Base-by-base conservation (phyloP, 2,113 vertebrate genomes). In the Myanophis thanlyinensis region DNA sequence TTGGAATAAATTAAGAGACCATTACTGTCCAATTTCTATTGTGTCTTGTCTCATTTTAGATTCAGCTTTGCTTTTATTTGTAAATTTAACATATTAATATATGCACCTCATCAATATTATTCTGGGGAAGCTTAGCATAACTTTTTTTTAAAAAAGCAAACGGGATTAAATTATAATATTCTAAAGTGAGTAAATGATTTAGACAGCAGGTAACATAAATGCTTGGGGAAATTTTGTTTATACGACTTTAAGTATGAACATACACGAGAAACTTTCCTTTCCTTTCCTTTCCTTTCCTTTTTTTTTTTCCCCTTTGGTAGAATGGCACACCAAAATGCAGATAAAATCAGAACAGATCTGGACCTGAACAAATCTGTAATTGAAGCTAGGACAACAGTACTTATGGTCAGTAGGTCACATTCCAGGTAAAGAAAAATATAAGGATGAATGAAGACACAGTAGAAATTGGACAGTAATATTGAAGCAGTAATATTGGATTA, bases 81-180 rank as follows among this genome's bases (percentile, higher is more conserved):
- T 90, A n/a, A 67, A 90, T 67, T 90, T 90, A 90, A 90, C 22
- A 90, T 90, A 90, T 90, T 90, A 67, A 30, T 67, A 67, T n/a
- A n/a, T 73, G 44, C 7, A 46, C 12, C 8, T 89, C 59, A 49
- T 90, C 89, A 73, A 49, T n/a, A 67, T 48, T 49, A 73, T 90
- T 48, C 46, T 1, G 18, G 15, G 18, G 46, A 67, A 18, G 56
- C 5, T 35, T 67, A 90, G 20, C 6, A 23, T 54, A 51, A 23
- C 3, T 22, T 46, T 73, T 13, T 6, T 90, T 5, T 25, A 3
- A 35, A 89, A 90, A 23, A 11, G 30, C 6, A 89, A 53, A 25
- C 47, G 40, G 35, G 35, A 30, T 48, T 23, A 90, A 73, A 73
- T 73, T 73, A 51, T 48, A 89, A 10, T 59, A 30, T 23, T 59